Conservation (phyloP, 2,113 vertebrate genomes). For the Pagrus major region DNA sequence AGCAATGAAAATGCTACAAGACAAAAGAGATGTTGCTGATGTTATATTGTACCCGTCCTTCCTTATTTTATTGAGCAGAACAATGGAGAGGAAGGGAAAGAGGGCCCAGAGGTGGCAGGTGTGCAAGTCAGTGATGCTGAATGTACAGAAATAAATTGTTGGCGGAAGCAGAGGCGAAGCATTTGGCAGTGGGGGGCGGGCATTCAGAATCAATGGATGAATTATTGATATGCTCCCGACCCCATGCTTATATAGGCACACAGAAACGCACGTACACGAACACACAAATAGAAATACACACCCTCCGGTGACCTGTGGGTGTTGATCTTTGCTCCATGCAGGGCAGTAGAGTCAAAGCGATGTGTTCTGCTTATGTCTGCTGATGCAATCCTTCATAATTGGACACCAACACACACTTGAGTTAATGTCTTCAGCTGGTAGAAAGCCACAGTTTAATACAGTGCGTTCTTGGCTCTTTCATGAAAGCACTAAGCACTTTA, state of each 20-base stretch:
- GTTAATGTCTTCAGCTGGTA: slow-evolving; percentile 1
- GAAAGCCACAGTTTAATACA: slow-evolving; percentile 12
- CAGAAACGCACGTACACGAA: slow-evolving; percentile 9
- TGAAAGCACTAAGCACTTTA: slow-evolving; percentile 56
- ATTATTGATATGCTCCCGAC: slow-evolving; percentile 82
- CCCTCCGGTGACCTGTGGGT: slow-evolving; percentile 37
- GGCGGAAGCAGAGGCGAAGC: slow-evolving; percentile 52
- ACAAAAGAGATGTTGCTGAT: not conserved
- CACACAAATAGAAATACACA: slow-evolving; percentile 9
- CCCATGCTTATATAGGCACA: slow-evolving; percentile 43
- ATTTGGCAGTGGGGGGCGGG: slow-evolving; percentile 56
- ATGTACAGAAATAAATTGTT: slow-evolving; percentile 34
- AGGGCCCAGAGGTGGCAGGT: not conserved
- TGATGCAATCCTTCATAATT: not conserved
- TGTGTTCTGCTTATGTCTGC: slow-evolving; percentile 24
- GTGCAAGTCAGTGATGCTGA: slow-evolving; percentile 12
- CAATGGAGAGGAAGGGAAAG: not conserved
- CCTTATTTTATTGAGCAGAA: not conserved
- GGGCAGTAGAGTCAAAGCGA: not conserved
- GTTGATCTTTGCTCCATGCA: slow-evolving; percentile 45
- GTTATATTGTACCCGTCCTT: too few relatives aligned
- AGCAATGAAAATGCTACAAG: too few relatives aligned
- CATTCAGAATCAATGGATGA: slow-evolving; percentile 73
- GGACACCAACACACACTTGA: not conserved
- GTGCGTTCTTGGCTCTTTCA: slow-evolving; percentile 37